A percentile compares a stretch with the other conserved stretches of the same genome.
phyloP scores from a whole-genome alignment of 2,113 vertebrate species.

The Charadrius vociferus region DNA sequence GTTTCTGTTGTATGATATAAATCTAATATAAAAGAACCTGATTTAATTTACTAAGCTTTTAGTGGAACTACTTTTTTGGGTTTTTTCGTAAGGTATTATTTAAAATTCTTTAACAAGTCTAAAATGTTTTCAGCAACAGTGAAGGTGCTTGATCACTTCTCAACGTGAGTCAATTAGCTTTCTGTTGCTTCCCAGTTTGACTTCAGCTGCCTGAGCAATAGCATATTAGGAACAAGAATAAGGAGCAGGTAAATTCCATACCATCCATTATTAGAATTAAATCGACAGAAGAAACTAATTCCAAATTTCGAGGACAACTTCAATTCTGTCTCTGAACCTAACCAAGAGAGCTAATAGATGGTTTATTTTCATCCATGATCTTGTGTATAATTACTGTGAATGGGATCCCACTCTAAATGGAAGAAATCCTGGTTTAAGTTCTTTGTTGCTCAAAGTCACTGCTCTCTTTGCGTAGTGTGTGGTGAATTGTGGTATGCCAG shows the following conservation, averaged over 20 bases:
- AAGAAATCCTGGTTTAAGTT: neutral
- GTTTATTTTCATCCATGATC: neutral
- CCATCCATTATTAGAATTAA: neutral
- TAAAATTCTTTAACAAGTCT: neutral
- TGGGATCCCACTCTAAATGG: neutral
- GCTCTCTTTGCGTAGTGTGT: accelerated
- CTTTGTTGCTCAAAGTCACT: neutral
- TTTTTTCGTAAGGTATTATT: neutral
- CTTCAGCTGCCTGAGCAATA: neutral
- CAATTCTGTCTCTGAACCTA: neutral
- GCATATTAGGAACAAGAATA: neutral
- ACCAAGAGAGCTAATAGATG: neutral
- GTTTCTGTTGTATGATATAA: neutral
- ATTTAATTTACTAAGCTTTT: slow-evolving; percentile 31
- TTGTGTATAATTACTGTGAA: neutral
- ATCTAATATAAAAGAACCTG: neutral
- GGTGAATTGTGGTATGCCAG: neutral
- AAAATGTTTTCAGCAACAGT: neutral
- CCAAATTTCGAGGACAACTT: neutral
- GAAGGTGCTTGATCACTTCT: neutral
- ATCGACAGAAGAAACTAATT: neutral
- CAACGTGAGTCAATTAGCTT: neutral
- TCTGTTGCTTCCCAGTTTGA: neutral
- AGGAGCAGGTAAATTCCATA: neutral
- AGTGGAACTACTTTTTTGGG: neutral